Base-by-base conservation (phyloP, 2,113 vertebrate genomes). In the Candoia aspera region DNA sequence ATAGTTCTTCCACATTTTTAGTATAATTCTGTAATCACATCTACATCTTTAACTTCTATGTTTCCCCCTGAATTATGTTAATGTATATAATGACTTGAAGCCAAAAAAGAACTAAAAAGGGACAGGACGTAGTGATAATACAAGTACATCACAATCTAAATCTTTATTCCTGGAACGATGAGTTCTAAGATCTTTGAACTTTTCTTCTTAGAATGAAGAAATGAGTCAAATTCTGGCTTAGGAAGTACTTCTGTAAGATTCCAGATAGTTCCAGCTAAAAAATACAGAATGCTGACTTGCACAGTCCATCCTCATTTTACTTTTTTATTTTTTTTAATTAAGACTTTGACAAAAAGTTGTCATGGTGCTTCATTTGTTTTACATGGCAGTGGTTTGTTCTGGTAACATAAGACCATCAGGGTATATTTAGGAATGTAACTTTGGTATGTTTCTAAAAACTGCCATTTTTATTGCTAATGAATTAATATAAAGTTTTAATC, bases 341-440 rank as follows among this genome's bases (percentile, higher is more conserved):
- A 79, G 15, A 17, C n/a, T 88, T 62, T 62, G 46, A 15, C 1
- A n/a, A 53, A 55, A 13, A 42, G 11, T 29, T 58, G 2, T 29
- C 26, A 23, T 85, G 19, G 6, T 53, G 2, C 42, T 85, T n/a
- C 37, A n/a, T 57, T 85, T 53, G 24, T 9, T 29, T 59, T 19
- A 53, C 19, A n/a, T 84, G 2, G 24, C 6, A 24, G 6, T 62
- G 54, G 12, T n/a, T 62, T 94, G 94, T 93, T 89, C 53, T 59
- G 9, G 24, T 49, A 84, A 68, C n/a, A 26, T 19, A 19, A 29
- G 91, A n/a, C 84, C 92, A 85, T 92, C 90, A 89, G 11, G 29
- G 33, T 33, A 92, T 53, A 23, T 21, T 91, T 59, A 59, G 33
- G 57, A 89, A n/a, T 54, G 26, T 13, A 21, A 24, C 33, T n/a